These are phyloP conservation scores for Pachycephus smyrnensis DNA, from an alignment of 2,888 invertebrate genomes.

Conservation along the genomic window DNA sequence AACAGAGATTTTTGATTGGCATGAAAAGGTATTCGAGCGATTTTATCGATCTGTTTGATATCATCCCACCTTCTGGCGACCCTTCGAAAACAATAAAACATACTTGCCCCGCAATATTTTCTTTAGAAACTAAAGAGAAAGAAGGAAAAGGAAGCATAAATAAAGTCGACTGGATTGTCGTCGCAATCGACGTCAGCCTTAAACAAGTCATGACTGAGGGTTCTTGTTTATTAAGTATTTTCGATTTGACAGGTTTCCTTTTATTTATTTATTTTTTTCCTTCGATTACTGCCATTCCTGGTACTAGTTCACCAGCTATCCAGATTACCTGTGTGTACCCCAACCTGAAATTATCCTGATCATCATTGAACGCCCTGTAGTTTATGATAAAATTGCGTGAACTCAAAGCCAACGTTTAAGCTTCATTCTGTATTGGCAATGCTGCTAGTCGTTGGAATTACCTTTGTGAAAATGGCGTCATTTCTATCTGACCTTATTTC, in stretches of 20 bases:
- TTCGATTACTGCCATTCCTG: neutral
- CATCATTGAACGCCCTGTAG: neutral
- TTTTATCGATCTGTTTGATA: neutral
- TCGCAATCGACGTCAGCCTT: neutral
- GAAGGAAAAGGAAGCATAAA: neutral
- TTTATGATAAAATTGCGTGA: neutral
- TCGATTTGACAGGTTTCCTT: neutral
- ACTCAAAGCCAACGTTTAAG: neutral
- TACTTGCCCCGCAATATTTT: neutral
- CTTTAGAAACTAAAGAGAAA: neutral
- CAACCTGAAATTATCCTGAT: neutral
- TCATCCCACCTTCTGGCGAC: neutral
- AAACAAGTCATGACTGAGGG: neutral
- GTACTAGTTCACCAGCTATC: neutral
- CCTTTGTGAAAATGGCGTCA: neutral
- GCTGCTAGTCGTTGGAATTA: neutral
- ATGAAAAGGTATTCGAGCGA: neutral
- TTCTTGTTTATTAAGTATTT: neutral
- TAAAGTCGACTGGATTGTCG: neutral
- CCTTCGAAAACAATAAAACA: neutral
- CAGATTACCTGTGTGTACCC: neutral
- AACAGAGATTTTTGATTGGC: neutral
- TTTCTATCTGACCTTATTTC: neutral
- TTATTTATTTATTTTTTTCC: neutral
- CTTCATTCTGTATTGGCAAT: neutral